Percentiles rank a stretch among this genome's conserved stretches.
Conservation (phyloP, 23 tunicate species). For the Ascidia mentula region DNA sequence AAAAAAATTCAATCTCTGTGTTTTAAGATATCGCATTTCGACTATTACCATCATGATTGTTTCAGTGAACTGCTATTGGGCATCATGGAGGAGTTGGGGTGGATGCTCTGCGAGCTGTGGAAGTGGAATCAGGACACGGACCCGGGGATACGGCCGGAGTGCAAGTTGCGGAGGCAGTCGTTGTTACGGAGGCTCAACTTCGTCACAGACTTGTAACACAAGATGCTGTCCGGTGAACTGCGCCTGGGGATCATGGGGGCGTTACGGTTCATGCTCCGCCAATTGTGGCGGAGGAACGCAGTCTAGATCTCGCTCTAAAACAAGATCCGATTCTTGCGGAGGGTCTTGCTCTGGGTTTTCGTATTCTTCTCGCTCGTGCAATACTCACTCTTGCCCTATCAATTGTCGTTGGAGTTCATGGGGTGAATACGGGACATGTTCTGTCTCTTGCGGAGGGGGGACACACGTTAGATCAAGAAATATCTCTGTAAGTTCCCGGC, state of each 20-base stretch:
- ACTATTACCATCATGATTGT: too few relatives aligned
- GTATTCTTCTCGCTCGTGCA: slow-evolving; percentile 26
- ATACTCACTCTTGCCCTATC: slow-evolving; percentile 33
- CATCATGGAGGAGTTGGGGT: too few relatives aligned
- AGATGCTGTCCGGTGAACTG: slow-evolving; percentile 50
- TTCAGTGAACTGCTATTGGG: too few relatives aligned
- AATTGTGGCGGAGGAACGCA: slow-evolving; percentile 43
- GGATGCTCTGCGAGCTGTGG: slow-evolving; percentile 33
- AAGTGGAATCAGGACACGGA: slow-evolving; percentile 30
- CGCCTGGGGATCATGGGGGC: slow-evolving; percentile 39
- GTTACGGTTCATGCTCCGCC: slow-evolving; percentile 24
- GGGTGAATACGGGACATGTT: slow-evolving; percentile 22
- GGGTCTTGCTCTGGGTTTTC: slow-evolving; percentile 30
- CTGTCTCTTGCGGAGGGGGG: slow-evolving; percentile 34
- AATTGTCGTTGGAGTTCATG: slow-evolving; percentile 29
- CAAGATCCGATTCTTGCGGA: slow-evolving; percentile 20
- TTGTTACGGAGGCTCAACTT: slow-evolving; percentile 8
- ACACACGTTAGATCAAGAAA: slow-evolving; percentile 16
- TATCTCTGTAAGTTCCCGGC: neutral
- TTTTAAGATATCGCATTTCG: too few relatives aligned
- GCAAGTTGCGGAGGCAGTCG: slow-evolving; percentile 34
- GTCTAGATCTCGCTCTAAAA: slow-evolving; percentile 5
- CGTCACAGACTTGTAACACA: slow-evolving; percentile 27
- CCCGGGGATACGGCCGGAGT: slow-evolving; percentile 9
- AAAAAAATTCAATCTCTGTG: too few relatives aligned